A percentile compares a stretch with the other conserved stretches of the same genome.
Conservation (phyloP, 2,888 invertebrate species). For the Nymphalis urticae region DNA sequence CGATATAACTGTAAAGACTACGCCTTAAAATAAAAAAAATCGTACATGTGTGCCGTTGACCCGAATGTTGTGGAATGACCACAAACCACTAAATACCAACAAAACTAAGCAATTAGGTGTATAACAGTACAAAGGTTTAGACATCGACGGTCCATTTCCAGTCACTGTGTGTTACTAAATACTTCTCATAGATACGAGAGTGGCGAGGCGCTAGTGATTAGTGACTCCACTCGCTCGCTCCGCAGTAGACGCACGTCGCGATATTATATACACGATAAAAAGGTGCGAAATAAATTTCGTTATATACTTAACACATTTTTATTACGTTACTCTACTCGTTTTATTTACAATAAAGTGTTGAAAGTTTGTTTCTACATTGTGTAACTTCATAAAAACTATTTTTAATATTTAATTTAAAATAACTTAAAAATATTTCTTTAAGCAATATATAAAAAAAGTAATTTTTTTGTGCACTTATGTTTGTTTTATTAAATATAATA, state of each 20-base stretch:
- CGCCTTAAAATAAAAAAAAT: constrained; percentile 33
- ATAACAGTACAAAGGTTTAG: constrained; percentile 58
- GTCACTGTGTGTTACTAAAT: constrained; percentile 44
- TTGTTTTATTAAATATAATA: not conserved
- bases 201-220: constrained; percentile 53
- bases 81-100: constrained; percentile 47
- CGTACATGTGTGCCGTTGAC: constrained; percentile 46
- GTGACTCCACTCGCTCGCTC: constrained; percentile 52
- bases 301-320: constrained; percentile 10
- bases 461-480: not conserved
- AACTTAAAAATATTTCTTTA: not conserved
- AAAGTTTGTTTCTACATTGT: not conserved
- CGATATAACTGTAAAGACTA: constrained; percentile 37
- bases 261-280: not conserved
- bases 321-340: not conserved
- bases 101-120: constrained; percentile 52
- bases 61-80: constrained; percentile 47
- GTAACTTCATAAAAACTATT: not conserved
- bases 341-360: constrained; percentile 1
- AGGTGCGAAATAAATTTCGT: constrained; percentile 47
- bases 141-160: constrained; percentile 57
- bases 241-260: constrained; percentile 66
- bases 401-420: not conserved
- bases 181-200: constrained; percentile 42
- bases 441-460: not conserved